Evolutionary conservation across 2,888 invertebrate genomes (phyloP), one percentile per base, ranked within the genome.

Genomic region (Rhamnusium bicolor): DNA sequence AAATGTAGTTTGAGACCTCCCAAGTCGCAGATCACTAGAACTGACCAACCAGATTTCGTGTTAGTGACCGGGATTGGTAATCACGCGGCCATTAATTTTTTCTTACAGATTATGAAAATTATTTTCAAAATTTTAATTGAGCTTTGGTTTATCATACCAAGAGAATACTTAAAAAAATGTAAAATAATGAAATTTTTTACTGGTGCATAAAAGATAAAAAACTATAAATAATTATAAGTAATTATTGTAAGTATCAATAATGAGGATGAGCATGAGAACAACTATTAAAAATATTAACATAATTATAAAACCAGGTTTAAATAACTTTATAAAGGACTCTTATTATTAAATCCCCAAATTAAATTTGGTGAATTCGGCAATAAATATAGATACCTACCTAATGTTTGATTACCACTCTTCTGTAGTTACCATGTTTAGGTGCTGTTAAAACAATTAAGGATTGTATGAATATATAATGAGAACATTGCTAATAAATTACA

Each of bases 1-100:
- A 86, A 85, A 85, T 85, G 83, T 82, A 82, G 82, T 82, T 80
- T 79, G 80, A 79, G 86, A 86, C 86, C 86, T 85, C 86, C 86
- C 86, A 86, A 86, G 86, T 83, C 69, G 86, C n/a, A 79, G 77
- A 74, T 76, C 77, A 75, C 70, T 72, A 60, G 74, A 74, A 73
- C 73, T 74, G 76, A 80, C 80, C 80, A 79, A 80, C 80, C 80
- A 79, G 77, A 77, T 74, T 73, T 73, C 69, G 74, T 65, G 72
- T 73, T 54, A 61, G 10, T 54, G 68, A 58, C 65, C 72, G 71
- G 75, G 77, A 77, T 74, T 74, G 75, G 71, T 77, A 67, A 67
- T 67, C 67, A 76, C 62, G 75, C 73, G 67, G 72, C 74, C 73
- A 74, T 73, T 73, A 67, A 66, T 47, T 66, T n/a, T 65, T 29